Evolutionary conservation across 2,113 vertebrate species (phyloP).

Genomic region (Neopipo cinnamomea): DNA sequence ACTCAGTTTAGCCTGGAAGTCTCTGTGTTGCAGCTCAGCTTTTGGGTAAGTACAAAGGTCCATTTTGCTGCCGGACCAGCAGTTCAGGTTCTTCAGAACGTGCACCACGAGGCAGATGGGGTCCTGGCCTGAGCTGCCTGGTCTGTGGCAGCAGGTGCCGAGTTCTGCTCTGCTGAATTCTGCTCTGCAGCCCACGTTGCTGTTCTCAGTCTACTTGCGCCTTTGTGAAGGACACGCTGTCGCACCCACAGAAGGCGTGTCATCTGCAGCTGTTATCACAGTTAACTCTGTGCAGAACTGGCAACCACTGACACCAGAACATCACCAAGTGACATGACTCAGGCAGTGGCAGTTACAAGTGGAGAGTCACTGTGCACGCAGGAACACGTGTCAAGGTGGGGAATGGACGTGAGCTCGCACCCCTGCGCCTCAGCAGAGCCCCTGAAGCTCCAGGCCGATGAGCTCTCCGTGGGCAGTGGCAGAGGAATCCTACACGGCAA

Average conservation of each 20-base stretch:
- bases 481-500: not conserved
- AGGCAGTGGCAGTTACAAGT: not conserved
- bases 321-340: not conserved
- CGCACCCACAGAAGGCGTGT: not conserved
- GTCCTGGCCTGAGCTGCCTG: not conserved
- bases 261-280: not conserved
- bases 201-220: not conserved
- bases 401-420: rapidly evolving
- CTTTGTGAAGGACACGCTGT: not conserved
- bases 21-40: not conserved
- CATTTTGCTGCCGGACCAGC: not conserved
- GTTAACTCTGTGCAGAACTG: not conserved
- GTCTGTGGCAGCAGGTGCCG: not conserved
- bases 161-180: not conserved
- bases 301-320: not conserved
- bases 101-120: not conserved
- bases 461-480: not conserved
- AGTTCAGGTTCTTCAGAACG: not conserved
- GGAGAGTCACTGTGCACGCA: not conserved
- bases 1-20: not conserved
- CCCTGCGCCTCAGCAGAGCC: not conserved
- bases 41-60: not conserved
- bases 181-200: not conserved
- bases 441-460: not conserved
- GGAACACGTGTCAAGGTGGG: not conserved